Evolutionary conservation across 2,888 invertebrate species (phyloP), one percentile per base, ranked within the genome.

Genomic region (Dolomedes plantarius): DNA sequence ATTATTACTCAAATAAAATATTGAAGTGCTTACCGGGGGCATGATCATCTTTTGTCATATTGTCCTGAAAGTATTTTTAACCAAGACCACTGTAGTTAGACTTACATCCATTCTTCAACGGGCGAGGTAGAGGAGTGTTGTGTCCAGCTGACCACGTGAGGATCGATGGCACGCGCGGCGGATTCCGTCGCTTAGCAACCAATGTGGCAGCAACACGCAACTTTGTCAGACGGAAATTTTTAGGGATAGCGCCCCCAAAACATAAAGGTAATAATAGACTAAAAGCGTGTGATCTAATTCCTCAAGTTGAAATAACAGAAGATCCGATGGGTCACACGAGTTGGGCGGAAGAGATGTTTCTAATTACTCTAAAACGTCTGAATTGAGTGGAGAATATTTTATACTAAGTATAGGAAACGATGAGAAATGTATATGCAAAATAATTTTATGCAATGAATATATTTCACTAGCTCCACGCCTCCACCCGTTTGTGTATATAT

Each of bases 131-230:
- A 19, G 65, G 67, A 76, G 29, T 69, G 56, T 11, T 62, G 64
- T 62, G 36, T 28, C 28, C 71, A 23, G 78, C 31, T 46, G 64
- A 56, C 62, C 78, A 79, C 71, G 78, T 79, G 78, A 64, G 23
- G 71, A 79, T 79, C 78, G 78, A 79, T 79, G 78, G 19, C 71
- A 41, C 71, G 71, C 71, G 71, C 62, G 78, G 71, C 62, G 71
- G 62, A 79, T 41, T 72, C 39, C 31, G 78, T 79, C 41, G 41
- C 78, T 41, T 79, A 79, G 78, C 69, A 79, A 79, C 77, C 27
- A n/a, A n/a, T 69, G 56, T 56, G 36, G 6, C 31, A 32, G 32
- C 64, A 69, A 71, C 78, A 79, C 78, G 41, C 71, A 32, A 76
- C 32, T 67, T 31, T 19, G n/a, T 67, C 19, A 31, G 72, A n/a